phyloP scores from a whole-genome alignment of 35 echinoderm and acorn worm species.

The Chiridota heheva region DNA sequence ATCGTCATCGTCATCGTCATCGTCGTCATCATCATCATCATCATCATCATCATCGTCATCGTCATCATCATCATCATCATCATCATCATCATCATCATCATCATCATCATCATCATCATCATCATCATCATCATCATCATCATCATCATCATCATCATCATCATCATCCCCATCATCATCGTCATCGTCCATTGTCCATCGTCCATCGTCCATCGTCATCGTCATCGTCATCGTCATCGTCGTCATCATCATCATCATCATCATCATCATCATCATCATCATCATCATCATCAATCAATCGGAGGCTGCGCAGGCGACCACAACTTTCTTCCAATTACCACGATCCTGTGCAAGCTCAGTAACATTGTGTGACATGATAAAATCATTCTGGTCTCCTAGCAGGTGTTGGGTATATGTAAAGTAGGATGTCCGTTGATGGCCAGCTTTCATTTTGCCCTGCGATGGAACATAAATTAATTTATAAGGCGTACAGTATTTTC shows the following conservation, averaged over 20 bases:
- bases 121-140: slow-evolving; percentile 6
- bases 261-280: slow-evolving; percentile 6
- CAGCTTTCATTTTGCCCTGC: no score
- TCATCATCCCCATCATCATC: no score
- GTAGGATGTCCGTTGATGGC: no score
- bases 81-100: slow-evolving; percentile 6
- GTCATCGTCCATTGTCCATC: background rate
- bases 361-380: no score
- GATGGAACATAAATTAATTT: no score
- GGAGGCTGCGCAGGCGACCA: no score
- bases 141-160: slow-evolving; percentile 4
- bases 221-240: slow-evolving; percentile 5
- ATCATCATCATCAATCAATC: slow-evolving; percentile 6
- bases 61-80: slow-evolving; percentile 6
- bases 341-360: no score
- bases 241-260: slow-evolving; percentile 1
- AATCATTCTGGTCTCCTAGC: no score
- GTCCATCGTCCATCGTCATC: slow-evolving; percentile 1
- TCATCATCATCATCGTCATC: slow-evolving; percentile 4
- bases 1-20: no score
- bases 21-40: slow-evolving; percentile 4
- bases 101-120: slow-evolving; percentile 5
- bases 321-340: no score
- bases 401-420: no score
- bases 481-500: no score